Evolutionary conservation across 2,888 invertebrate genomes (phyloP).

Genomic region (Athrips mouffetella): DNA sequence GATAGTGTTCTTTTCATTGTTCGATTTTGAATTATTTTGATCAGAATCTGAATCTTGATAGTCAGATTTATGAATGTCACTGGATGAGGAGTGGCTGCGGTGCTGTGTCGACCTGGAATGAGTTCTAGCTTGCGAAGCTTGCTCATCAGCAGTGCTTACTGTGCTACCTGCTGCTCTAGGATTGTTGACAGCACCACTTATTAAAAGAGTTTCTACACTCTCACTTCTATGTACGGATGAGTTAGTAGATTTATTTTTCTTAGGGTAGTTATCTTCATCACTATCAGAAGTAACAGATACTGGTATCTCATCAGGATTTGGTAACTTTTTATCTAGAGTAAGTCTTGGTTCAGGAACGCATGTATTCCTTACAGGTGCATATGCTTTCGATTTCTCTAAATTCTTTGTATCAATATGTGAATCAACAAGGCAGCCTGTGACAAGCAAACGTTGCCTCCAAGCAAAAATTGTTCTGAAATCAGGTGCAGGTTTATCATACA

Average conservation of each 20-base stretch:
- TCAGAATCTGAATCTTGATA: slow-evolving; percentile 58
- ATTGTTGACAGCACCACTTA: slow-evolving; percentile 39
- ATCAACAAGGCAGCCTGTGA: slow-evolving; percentile 66
- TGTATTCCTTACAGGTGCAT: slow-evolving; percentile 3
- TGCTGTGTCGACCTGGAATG: slow-evolving; percentile 45
- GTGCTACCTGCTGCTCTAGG: slow-evolving; percentile 36
- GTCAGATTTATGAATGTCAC: slow-evolving; percentile 54
- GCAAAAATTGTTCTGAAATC: slow-evolving; percentile 71
- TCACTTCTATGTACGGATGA: slow-evolving; percentile 40
- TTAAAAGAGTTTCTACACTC: slow-evolving; percentile 58
- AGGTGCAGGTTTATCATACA: slow-evolving; percentile 68
- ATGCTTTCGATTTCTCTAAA: slow-evolving; percentile 19
- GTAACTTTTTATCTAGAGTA: slow-evolving; percentile 31
- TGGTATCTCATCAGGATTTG: slow-evolving; percentile 66
- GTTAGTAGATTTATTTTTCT: too few relatives aligned
- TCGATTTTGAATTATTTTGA: slow-evolving; percentile 30
- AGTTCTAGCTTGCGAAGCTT: slow-evolving; percentile 40
- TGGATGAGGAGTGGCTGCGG: slow-evolving; percentile 53
- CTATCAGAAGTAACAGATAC: slow-evolving; percentile 44
- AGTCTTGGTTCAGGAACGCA: neutral
- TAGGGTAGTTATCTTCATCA: slow-evolving; percentile 41
- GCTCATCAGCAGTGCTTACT: slow-evolving; percentile 41
- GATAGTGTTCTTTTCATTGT: slow-evolving; percentile 16
- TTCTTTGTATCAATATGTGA: slow-evolving; percentile 42
- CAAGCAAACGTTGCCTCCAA: slow-evolving; percentile 61